Evolutionary conservation across 2,888 invertebrate species (phyloP).

Genomic region (Lampropteryx suffumata): DNA sequence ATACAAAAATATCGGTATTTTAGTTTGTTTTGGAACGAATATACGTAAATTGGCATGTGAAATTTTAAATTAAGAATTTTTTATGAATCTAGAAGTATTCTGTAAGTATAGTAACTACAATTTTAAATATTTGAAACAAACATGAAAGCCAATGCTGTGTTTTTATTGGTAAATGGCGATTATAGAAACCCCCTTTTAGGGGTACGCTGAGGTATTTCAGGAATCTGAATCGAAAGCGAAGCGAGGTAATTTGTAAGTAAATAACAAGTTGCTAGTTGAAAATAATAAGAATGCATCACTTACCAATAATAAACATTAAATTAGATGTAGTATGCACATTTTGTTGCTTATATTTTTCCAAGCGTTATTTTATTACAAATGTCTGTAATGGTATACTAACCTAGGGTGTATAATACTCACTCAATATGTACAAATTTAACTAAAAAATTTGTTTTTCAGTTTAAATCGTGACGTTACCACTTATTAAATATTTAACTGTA

Average conservation of each 20-base stretch:
- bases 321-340: conserved; percentile 26
- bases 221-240: no score
- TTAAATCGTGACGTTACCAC: no score
- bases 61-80: conserved; percentile 43
- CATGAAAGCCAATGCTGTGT: conserved; percentile 9
- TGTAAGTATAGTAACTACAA: conserved; percentile 33
- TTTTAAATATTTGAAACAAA: conserved; percentile 32
- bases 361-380: conserved; percentile 20
- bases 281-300: conserved; percentile 7
- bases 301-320: conserved; percentile 1
- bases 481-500: no score
- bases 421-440: no score
- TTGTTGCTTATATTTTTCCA: conserved; percentile 26
- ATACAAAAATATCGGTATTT: conserved; percentile 40
- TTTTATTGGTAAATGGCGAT: conserved; percentile 15
- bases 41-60: conserved; percentile 74
- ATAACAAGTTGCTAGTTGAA: no score
- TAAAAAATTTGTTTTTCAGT: no score
- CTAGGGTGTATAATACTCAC: no score
- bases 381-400: no score
- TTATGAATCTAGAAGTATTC: conserved; percentile 31
- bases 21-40: conserved; percentile 70
- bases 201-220: no score
- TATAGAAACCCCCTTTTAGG: no score
- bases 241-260: no score